Percentiles rank a stretch among this genome's conserved stretches.
These are phyloP conservation scores for Lepus americanus DNA, from an alignment of 2,113 vertebrate species.

Conservation along the genomic window DNA sequence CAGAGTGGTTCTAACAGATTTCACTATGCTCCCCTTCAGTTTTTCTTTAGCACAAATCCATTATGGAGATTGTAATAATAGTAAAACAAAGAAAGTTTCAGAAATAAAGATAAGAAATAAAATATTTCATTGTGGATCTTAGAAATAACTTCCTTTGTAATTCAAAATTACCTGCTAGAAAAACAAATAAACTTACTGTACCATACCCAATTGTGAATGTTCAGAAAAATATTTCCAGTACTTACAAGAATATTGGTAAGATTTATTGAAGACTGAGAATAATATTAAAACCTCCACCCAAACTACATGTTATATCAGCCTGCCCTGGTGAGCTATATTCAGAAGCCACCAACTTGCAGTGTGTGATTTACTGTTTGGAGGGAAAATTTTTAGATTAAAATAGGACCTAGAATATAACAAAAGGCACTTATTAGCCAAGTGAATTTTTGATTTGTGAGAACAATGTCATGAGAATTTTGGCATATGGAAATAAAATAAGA, in stretches of 20 bases:
- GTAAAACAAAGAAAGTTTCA: not conserved
- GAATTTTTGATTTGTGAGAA: constrained; percentile 31
- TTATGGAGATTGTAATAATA: not conserved
- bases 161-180: not conserved
- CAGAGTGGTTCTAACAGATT: not conserved
- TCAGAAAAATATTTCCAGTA: constrained; percentile 26
- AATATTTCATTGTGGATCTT: not conserved
- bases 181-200: not conserved
- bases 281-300: not conserved
- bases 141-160: constrained; percentile 36
- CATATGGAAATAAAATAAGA: not conserved
- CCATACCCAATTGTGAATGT: not conserved
- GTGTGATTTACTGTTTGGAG: not conserved
- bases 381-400: constrained; percentile 29
- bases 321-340: not conserved
- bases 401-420: constrained; percentile 7
- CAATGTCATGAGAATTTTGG: not conserved
- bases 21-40: no score
- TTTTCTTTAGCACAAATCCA: not conserved
- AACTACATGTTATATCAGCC: not conserved
- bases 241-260: constrained; percentile 1
- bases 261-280: constrained; percentile 45
- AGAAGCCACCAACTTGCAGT: not conserved
- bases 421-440: constrained; percentile 2
- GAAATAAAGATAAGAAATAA: constrained; percentile 1